phyloP scores from a whole-genome alignment of 1,140 invertebrate species.

The Aphidius ervi region DNA sequence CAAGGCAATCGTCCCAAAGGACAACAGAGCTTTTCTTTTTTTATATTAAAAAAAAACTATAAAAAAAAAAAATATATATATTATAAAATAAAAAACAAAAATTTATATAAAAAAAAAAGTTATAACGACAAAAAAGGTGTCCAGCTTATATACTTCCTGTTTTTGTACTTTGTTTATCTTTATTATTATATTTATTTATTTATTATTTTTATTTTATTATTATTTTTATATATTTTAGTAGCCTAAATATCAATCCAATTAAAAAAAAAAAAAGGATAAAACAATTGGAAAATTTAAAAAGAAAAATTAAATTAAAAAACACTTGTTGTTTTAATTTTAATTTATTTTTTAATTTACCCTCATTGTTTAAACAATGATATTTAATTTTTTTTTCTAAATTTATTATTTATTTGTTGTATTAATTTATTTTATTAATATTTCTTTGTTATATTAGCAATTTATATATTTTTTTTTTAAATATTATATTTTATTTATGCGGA shows the following conservation, averaged over 20 bases:
- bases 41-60: no score
- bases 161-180: conserved; percentile 42
- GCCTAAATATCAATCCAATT: not conserved
- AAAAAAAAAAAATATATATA: no score
- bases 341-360: no score
- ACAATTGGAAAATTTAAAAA: no score
- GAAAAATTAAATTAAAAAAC: no score
- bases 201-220: no score
- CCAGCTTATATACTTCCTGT: conserved; percentile 38
- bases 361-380: not conserved
- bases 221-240: no score
- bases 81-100: no score
- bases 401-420: no score
- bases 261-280: not conserved
- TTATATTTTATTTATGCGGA: not conserved
- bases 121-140: conserved; percentile 14
- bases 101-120: no score
- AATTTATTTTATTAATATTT: not conserved
- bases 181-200: not conserved
- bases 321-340: not conserved
- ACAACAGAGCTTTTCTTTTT: conserved; percentile 41
- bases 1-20: conserved; percentile 28
- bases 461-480: not conserved
- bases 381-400: not conserved
- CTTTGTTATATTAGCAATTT: not conserved